Percentiles rank a stretch among this genome's conserved stretches.
phyloP scores from a whole-genome alignment of 2,888 invertebrate species.

The Xestia rhomboidea region DNA sequence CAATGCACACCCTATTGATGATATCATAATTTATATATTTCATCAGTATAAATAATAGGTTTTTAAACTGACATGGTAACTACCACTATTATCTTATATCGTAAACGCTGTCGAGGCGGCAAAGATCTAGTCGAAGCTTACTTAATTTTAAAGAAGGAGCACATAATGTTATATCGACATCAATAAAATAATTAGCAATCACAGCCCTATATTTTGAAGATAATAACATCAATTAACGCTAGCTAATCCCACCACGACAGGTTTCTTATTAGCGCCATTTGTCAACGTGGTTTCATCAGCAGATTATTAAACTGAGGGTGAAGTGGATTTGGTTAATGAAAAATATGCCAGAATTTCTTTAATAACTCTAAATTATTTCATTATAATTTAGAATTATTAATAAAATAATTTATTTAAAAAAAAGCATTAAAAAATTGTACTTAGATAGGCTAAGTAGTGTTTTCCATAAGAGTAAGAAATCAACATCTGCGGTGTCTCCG shows the following conservation, averaged over 20 bases:
- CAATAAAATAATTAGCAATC: neutral
- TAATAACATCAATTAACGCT: constrained; percentile 86
- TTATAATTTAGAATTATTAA: neutral
- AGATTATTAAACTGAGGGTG: constrained; percentile 54
- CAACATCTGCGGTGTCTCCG: no score
- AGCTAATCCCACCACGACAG: constrained; percentile 87
- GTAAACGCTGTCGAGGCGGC: no score
- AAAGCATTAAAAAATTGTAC: no score
- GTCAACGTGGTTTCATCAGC: constrained; percentile 71
- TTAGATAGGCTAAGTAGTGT: no score
- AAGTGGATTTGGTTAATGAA: constrained; percentile 20
- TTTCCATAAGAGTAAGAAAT: no score
- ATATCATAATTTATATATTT: no score
- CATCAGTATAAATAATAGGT: no score
- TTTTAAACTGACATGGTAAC: no score
- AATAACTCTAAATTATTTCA: neutral
- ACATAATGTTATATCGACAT: constrained; percentile 22
- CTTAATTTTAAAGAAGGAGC: neutral
- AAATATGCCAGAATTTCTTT: constrained; percentile 5
- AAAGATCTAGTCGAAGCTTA: neutral
- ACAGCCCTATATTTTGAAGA: constrained; percentile 74
- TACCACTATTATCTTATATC: no score
- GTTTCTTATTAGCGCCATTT: constrained; percentile 90
- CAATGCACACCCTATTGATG: no score
- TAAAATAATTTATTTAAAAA: no score